Evolutionary conservation across 2,113 vertebrate genomes (phyloP).

Genomic region (Heterocephalus glaber): DNA sequence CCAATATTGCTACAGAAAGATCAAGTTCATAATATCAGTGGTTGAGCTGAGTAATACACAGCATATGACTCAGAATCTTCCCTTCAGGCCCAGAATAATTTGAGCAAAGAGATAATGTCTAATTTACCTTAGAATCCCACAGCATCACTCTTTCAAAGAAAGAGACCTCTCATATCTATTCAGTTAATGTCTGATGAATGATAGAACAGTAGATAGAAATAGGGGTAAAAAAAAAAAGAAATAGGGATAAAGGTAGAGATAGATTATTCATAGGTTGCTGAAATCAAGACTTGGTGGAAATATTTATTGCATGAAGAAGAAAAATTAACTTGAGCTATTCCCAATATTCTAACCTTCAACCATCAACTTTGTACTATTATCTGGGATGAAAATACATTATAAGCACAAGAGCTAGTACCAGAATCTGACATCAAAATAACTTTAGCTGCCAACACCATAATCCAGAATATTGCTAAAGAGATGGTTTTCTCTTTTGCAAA

Average conservation of each 20-base stretch:
- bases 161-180: background rate
- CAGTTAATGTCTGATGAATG: conserved; percentile 19
- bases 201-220: background rate
- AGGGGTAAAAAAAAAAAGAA: background rate
- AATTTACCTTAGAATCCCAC: background rate
- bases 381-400: background rate
- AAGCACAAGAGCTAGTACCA: background rate
- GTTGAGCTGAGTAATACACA: background rate
- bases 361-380: background rate
- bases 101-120: background rate
- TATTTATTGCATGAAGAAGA: conserved; percentile 8
- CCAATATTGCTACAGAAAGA: background rate
- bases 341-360: background rate
- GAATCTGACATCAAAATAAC: background rate
- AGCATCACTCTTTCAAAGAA: background rate
- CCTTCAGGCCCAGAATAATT: background rate
- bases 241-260: background rate
- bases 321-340: background rate
- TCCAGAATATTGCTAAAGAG: background rate
- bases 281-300: background rate
- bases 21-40: background rate
- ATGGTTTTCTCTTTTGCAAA: conserved; percentile 6
- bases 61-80: background rate
- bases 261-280: background rate
- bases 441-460: background rate